Evolutionary conservation across 37 sponge, comb jelly and placozoan species (phyloP).

Genomic region (Haliclona indistincta): DNA sequence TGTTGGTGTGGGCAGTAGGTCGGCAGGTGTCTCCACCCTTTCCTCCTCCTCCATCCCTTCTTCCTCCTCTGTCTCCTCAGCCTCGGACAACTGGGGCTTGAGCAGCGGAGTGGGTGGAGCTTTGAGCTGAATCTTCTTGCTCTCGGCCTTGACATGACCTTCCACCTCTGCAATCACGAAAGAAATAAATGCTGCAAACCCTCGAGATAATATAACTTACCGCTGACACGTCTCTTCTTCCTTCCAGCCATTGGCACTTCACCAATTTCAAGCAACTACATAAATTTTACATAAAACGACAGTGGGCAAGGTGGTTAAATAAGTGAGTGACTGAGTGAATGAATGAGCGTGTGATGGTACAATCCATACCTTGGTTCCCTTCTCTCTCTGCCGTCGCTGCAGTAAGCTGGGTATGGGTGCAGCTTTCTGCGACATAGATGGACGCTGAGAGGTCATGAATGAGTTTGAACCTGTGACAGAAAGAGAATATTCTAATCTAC

Average conservation of each 20-base stretch:
- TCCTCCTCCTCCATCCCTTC: not conserved
- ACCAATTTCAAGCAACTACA: constrained; percentile 61
- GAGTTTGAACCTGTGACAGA: constrained; percentile 27
- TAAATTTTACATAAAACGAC: too few species aligned
- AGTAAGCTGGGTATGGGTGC: constrained; percentile 52
- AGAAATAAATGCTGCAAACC: not conserved
- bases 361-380: constrained; percentile 55
- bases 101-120: not conserved
- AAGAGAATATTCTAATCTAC: not conserved
- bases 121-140: not conserved
- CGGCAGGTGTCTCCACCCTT: not conserved
- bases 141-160: constrained; percentile 18
- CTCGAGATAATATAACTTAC: not conserved
- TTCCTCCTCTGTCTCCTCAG: not conserved
- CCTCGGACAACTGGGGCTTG: not conserved
- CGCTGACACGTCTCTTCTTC: constrained; percentile 43
- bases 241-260: constrained; percentile 47
- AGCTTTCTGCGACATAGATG: constrained; percentile 32
- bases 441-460: constrained; percentile 29
- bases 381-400: constrained; percentile 47
- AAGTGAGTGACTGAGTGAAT: not conserved
- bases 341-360: not conserved
- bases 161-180: not conserved
- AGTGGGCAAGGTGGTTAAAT: too few species aligned
- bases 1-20: constrained; percentile 14